Evolutionary conservation across 2,888 invertebrate species (phyloP).

Genomic region (Augiades crinisus): DNA sequence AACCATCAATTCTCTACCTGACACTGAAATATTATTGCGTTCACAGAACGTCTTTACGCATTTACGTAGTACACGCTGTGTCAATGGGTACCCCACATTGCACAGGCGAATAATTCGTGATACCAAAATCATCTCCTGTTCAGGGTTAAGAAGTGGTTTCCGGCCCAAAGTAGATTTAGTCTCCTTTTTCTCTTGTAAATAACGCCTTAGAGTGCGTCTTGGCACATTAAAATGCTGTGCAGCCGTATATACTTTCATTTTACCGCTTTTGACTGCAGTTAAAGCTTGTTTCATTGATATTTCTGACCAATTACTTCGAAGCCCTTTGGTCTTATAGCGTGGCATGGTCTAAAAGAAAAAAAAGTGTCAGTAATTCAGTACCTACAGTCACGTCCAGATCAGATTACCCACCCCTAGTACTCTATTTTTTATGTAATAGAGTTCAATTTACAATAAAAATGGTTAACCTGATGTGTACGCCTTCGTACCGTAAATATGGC

Average conservation of each 20-base stretch:
- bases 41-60: slow-evolving; percentile 28
- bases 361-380: slow-evolving; percentile 17
- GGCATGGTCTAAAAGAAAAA: slow-evolving; percentile 29
- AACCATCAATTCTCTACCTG: slow-evolving; percentile 17
- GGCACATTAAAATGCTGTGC: slow-evolving; percentile 21
- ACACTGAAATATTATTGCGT: slow-evolving; percentile 22
- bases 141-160: slow-evolving; percentile 24
- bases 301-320: slow-evolving; percentile 31
- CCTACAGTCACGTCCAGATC: no score
- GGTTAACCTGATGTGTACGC: no score
- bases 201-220: slow-evolving; percentile 21
- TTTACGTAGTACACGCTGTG: slow-evolving; percentile 17
- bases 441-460: no score
- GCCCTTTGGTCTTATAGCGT: slow-evolving; percentile 28
- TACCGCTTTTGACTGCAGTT: slow-evolving; percentile 28
- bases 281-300: slow-evolving; percentile 3
- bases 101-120: slow-evolving; percentile 1
- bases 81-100: slow-evolving; percentile 22
- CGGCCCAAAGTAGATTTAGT: slow-evolving; percentile 18
- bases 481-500: slow-evolving; percentile 28
- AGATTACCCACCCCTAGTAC: no score
- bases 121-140: slow-evolving; percentile 11
- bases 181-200: no score
- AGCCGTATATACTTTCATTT: slow-evolving; percentile 15
- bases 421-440: no score